Evolutionary conservation across 1,140 invertebrate genomes (phyloP).

Genomic region (Centruroides vittatus): DNA sequence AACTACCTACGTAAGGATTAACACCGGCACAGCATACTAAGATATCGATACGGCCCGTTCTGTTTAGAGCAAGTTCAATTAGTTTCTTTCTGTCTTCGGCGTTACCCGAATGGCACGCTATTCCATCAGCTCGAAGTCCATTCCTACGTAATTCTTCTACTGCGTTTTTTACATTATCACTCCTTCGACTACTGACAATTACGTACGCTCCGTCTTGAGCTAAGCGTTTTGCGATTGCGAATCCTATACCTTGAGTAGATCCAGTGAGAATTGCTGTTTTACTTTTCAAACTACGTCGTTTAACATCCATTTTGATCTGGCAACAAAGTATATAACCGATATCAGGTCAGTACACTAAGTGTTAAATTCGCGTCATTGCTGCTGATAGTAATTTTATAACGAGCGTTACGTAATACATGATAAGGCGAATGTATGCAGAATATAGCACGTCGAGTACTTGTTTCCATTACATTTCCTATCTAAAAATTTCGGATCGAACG

Average conservation of each 20-base stretch:
- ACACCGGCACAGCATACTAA: slow-evolving; percentile 38
- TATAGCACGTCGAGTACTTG: too few relatives aligned
- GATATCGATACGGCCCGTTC: slow-evolving; percentile 83
- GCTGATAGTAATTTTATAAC: too few relatives aligned
- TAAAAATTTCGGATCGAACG: too few relatives aligned
- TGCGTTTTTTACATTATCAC: slow-evolving; percentile 31
- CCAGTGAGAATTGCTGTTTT: slow-evolving; percentile 85
- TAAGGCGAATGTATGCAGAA: too few relatives aligned
- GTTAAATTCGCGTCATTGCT: too few relatives aligned
- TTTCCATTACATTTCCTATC: too few relatives aligned
- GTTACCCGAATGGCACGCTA: slow-evolving; percentile 33
- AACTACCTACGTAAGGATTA: too few relatives aligned
- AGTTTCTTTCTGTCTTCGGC: slow-evolving; percentile 26
- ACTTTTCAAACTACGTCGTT: slow-evolving; percentile 38
- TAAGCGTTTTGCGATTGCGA: slow-evolving; percentile 71
- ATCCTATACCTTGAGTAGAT: slow-evolving; percentile 87
- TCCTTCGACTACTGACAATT: slow-evolving; percentile 67
- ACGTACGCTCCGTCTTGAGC: slow-evolving; percentile 81
- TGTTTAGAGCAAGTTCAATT: slow-evolving; percentile 39
- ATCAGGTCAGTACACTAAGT: too few relatives aligned
- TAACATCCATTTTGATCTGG: background rate
- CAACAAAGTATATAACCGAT: background rate
- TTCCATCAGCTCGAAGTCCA: slow-evolving; percentile 25
- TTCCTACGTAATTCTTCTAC: slow-evolving; percentile 24
- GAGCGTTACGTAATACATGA: too few relatives aligned